These are phyloP conservation scores for Poecilia latipinna DNA, from an alignment of 2,113 vertebrate species.

Conservation along the genomic window DNA sequence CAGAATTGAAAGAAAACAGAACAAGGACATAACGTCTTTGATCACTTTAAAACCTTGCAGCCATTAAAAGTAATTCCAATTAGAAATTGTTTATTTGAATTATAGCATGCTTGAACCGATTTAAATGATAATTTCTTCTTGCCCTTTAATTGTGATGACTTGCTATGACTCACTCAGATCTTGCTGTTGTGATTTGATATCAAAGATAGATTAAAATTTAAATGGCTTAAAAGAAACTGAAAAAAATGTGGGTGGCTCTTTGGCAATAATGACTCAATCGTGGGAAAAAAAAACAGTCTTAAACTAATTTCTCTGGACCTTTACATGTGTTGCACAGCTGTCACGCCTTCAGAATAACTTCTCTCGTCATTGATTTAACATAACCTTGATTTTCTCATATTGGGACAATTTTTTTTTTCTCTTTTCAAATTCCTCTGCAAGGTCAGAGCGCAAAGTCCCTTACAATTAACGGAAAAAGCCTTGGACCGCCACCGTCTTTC, in stretches of 20 bases:
- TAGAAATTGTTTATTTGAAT: neutral
- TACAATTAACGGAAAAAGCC: slow-evolving; percentile 22
- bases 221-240: too few species aligned
- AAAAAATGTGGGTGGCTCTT: neutral
- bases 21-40: too few species aligned
- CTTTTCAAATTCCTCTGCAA: slow-evolving; percentile 12
- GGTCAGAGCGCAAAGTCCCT: slow-evolving; percentile 19
- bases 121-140: neutral
- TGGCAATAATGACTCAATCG: neutral
- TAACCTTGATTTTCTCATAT: slow-evolving; percentile 1
- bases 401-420: neutral
- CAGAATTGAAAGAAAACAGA: neutral
- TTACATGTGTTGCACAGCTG: neutral
- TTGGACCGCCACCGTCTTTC: slow-evolving; percentile 28
- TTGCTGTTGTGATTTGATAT: neutral
- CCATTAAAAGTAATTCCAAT: neutral
- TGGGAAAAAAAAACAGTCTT: too few species aligned
- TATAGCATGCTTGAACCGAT: neutral
- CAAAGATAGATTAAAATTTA: neutral
- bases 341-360: neutral
- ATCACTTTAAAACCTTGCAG: neutral
- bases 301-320: too few species aligned
- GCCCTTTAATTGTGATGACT: neutral
- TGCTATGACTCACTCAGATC: neutral
- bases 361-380: neutral